phyloP scores from a whole-genome alignment of 2,797 vertebrate genomes.

The Notolabrus celidotus region DNA sequence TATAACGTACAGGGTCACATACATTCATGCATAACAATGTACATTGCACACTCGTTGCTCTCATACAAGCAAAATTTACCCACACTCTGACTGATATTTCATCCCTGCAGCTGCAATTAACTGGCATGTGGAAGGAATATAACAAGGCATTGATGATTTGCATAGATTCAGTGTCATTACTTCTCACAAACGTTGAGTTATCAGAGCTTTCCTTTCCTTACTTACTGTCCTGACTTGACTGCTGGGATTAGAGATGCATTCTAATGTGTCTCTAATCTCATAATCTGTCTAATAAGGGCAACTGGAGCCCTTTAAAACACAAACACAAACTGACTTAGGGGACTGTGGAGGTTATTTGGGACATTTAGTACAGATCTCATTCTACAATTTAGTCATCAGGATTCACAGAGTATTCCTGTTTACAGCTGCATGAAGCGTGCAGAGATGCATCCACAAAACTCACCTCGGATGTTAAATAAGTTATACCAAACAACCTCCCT shows the following conservation, averaged over 20 bases:
- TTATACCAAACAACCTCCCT: constrained; percentile 50
- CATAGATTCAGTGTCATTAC: constrained; percentile 9
- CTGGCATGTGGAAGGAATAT: not conserved
- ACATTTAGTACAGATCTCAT: constrained; percentile 41
- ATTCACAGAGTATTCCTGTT: constrained; percentile 24
- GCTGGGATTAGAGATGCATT: constrained; percentile 67
- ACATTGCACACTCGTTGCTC: not conserved
- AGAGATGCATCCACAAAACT: constrained; percentile 22
- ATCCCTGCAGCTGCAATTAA: constrained; percentile 25
- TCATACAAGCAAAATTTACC: constrained; percentile 20
- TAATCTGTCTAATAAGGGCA: constrained; percentile 68
- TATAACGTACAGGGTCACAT: constrained; percentile 29
- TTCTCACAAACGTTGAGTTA: constrained; percentile 26
- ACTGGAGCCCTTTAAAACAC: constrained; percentile 39
- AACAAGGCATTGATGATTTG: constrained; percentile 15
- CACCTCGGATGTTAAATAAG: constrained; percentile 52
- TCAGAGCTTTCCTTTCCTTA: constrained; percentile 26
- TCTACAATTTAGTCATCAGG: constrained; percentile 23
- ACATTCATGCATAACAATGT: constrained; percentile 18
- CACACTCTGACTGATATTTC: constrained; percentile 1
- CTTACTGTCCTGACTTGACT: constrained; percentile 58
- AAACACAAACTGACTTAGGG: constrained; percentile 32
- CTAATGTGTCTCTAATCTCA: constrained; percentile 69
- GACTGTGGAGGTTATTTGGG: constrained; percentile 47
- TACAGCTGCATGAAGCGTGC: constrained; percentile 4